Evolutionary conservation across 1,140 invertebrate species (phyloP).

Genomic region (Drosophila azteca): DNA sequence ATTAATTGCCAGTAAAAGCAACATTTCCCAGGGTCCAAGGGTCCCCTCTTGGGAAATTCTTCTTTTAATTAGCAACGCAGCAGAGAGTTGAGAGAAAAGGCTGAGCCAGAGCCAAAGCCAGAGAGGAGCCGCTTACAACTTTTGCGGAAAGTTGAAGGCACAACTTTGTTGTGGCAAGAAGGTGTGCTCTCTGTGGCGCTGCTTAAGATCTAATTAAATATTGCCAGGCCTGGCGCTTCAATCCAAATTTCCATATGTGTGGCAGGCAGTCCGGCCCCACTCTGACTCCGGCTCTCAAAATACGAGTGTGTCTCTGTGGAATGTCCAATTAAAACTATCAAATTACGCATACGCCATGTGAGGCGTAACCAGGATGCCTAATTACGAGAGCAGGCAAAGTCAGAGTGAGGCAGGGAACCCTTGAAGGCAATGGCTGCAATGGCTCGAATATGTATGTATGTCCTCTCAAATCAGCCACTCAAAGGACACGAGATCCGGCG

Average conservation of each 20-base stretch:
- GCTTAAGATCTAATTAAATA: conserved; percentile 40
- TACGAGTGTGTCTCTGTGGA: neutral
- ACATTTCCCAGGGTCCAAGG: neutral
- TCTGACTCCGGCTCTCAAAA: neutral
- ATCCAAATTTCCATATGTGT: conserved; percentile 47
- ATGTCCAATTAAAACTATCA: conserved; percentile 80
- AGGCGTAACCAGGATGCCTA: conserved; percentile 51
- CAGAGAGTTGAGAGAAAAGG: conserved; percentile 29
- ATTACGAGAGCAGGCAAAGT: conserved; percentile 46
- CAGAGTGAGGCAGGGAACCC: no score
- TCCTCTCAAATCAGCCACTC: conserved; percentile 3
- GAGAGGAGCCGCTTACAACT: conserved; percentile 25
- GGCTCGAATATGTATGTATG: conserved; percentile 8
- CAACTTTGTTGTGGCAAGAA: neutral
- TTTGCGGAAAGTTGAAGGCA: conserved; percentile 25
- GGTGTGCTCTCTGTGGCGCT: conserved; percentile 15
- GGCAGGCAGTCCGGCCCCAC: neutral
- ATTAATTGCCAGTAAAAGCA: conserved; percentile 36
- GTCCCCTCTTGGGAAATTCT: conserved; percentile 18
- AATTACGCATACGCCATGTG: conserved; percentile 58
- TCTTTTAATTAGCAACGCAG: conserved; percentile 37
- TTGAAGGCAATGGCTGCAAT: no score
- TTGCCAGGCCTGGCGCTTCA: conserved; percentile 30
- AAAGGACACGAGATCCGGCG: conserved; percentile 24
- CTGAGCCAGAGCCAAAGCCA: no score